phyloP scores from a whole-genome alignment of 2,113 vertebrate genomes.

The Hiodon tergisus region DNA sequence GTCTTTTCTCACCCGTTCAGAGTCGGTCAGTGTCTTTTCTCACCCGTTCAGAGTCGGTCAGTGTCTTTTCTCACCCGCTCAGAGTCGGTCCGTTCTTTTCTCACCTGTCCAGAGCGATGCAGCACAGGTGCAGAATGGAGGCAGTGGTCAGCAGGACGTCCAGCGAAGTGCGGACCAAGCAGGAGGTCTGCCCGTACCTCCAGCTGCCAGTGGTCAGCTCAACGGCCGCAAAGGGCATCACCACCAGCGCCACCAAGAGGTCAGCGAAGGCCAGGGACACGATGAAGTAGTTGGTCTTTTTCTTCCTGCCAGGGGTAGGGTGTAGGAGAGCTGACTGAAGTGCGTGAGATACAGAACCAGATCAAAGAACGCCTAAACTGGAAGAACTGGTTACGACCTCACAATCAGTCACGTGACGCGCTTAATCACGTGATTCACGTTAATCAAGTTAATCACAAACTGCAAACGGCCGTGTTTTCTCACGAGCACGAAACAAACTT shows the following conservation, averaged over 20 bases:
- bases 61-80: conserved; percentile 22
- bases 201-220: conserved; percentile 64
- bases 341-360: background rate
- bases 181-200: conserved; percentile 67
- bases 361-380: background rate
- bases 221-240: conserved; percentile 70
- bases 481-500: too few relatives aligned
- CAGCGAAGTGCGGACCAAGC: conserved; percentile 65
- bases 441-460: too few relatives aligned
- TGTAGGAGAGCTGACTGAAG: background rate
- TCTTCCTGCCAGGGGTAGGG: conserved; percentile 50
- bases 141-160: conserved; percentile 68
- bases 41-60: conserved; percentile 55
- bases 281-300: conserved; percentile 74
- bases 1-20: conserved; percentile 55
- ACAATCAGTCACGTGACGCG: background rate
- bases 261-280: conserved; percentile 71
- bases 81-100: conserved; percentile 24
- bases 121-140: conserved; percentile 70
- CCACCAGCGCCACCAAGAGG: conserved; percentile 64
- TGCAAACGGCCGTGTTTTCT: too few relatives aligned
- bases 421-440: background rate
- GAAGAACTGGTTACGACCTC: too few relatives aligned
- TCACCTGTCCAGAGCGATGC: conserved; percentile 56
- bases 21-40: background rate